phyloP scores from a whole-genome alignment of 2,797 vertebrate genomes.

The Hirundo rustica region DNA sequence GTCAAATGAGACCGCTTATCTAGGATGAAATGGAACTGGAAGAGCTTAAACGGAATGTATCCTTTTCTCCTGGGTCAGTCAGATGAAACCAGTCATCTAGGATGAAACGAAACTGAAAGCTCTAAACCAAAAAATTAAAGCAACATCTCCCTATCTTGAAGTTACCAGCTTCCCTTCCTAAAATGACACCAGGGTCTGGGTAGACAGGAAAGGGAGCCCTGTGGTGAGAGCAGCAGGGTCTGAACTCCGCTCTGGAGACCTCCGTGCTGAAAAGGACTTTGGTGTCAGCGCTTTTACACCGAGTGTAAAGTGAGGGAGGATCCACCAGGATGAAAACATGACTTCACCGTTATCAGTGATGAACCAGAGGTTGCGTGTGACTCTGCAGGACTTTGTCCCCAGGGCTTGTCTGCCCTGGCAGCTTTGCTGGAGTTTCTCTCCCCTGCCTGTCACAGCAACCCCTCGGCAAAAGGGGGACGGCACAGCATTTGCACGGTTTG shows the following conservation, averaged over 20 bases:
- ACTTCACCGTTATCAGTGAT: fast-evolving
- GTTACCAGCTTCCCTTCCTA: fast-evolving
- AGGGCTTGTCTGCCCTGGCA: background rate
- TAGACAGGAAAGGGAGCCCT: fast-evolving
- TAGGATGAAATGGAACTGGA: background rate
- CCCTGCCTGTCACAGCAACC: background rate
- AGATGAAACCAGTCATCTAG: fast-evolving
- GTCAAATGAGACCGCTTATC: fast-evolving
- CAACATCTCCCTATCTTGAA: fast-evolving
- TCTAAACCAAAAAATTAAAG: background rate
- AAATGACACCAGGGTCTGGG: background rate
- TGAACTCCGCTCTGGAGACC: fast-evolving
- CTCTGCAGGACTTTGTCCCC: too few species aligned
- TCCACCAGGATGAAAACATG: fast-evolving
- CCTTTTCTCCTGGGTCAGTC: background rate
- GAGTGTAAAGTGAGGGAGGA: fast-evolving
- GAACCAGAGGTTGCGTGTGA: fast-evolving
- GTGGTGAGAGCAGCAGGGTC: background rate
- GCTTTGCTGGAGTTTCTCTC: background rate
- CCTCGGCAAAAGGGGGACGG: background rate
- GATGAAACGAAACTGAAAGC: background rate
- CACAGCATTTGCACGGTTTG: fast-evolving
- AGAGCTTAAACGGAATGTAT: background rate
- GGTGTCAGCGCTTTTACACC: fast-evolving
- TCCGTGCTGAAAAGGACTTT: background rate